Conservation (phyloP, 2,113 vertebrate genomes). For the Amia ocellicauda region DNA sequence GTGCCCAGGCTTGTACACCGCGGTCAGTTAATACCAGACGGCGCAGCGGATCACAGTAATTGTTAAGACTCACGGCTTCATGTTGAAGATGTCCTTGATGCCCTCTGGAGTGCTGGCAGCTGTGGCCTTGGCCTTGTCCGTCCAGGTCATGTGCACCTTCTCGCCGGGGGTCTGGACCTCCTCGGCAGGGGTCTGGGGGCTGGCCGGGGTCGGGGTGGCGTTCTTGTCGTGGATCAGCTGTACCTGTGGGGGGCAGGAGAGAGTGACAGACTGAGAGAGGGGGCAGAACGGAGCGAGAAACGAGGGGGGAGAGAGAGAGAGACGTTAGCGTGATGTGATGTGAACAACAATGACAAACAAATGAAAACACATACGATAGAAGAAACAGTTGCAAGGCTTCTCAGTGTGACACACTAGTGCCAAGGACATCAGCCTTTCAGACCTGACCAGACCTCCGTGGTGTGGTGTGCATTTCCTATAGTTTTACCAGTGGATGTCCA, state of each 20-base stretch:
- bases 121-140: constrained; percentile 85
- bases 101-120: constrained; percentile 81
- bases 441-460: too few species aligned
- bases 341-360: too few species aligned
- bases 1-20: too few species aligned
- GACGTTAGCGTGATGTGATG: background rate
- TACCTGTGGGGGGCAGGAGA: constrained; percentile 73
- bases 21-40: too few species aligned
- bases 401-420: too few species aligned
- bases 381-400: too few species aligned
- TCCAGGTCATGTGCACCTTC: constrained; percentile 97
- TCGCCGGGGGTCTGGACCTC: constrained; percentile 75
- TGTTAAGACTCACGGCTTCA: constrained; percentile 98
- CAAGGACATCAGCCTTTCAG: too few species aligned
- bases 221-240: constrained; percentile 95
- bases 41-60: too few species aligned
- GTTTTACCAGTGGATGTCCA: too few species aligned
- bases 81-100: constrained; percentile 98
- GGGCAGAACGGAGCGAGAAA: constrained; percentile 26
- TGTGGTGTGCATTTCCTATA: too few species aligned
- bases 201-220: constrained; percentile 77
- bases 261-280: constrained; percentile 61
- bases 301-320: constrained; percentile 11
- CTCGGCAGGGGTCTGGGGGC: constrained; percentile 77
- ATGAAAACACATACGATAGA: too few species aligned